Conservation (phyloP, 2,113 vertebrate genomes). For the Neomonachus schauinslandi region DNA sequence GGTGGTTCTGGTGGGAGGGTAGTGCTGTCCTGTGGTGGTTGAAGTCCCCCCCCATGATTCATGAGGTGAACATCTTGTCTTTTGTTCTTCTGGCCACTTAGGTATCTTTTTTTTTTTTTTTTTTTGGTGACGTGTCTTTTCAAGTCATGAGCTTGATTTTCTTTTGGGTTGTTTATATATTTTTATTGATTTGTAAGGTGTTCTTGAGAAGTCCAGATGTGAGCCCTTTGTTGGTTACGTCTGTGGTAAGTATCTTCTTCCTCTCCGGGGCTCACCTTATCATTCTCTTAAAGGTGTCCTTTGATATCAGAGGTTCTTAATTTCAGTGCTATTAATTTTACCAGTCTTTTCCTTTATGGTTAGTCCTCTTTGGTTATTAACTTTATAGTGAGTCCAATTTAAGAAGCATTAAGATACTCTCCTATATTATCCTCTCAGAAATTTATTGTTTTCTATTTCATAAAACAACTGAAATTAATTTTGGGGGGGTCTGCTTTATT, state of each 20-base stretch:
- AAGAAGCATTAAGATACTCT: not conserved
- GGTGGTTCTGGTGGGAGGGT: not conserved
- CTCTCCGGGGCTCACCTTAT: not conserved
- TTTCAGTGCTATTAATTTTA: not conserved
- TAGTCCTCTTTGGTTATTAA: not conserved
- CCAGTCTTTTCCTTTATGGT: not conserved
- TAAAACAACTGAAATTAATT: not conserved
- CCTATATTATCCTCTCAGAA: not conserved
- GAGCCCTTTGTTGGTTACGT: not conserved
- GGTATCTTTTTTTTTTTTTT: not conserved
- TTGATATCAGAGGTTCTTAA: not conserved
- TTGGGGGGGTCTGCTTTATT: not conserved
- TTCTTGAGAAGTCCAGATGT: not conserved
- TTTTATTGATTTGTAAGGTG: not conserved
- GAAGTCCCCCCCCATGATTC: not conserved
- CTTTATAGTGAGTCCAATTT: not conserved
- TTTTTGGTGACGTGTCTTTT: not conserved
- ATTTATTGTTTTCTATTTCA: not conserved
- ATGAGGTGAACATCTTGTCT: not conserved
- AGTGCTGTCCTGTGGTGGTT: accelerated
- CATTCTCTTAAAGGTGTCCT: not conserved
- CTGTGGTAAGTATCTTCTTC: not conserved
- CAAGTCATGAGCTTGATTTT: not conserved
- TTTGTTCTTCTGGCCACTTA: too few relatives aligned
- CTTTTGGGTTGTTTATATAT: not conserved